Evolutionary conservation across 2,113 vertebrate genomes (phyloP).

Genomic region (Arenaria interpres): DNA sequence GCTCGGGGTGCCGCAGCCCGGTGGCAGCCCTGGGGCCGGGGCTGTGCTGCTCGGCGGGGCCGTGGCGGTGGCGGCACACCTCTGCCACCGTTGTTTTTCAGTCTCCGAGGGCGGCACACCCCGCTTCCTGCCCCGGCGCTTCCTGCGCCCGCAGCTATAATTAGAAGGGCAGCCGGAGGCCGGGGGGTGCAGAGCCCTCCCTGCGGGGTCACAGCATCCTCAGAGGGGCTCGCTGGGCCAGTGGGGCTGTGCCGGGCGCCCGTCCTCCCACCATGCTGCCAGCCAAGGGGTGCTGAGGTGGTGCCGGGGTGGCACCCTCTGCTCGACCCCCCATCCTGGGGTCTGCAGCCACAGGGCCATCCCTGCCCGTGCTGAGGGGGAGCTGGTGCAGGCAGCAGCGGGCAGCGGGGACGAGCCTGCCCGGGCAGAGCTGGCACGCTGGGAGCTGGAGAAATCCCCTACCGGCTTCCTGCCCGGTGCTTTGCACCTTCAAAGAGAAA

Average conservation of each 20-base stretch:
- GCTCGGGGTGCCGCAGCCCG: fast-evolving
- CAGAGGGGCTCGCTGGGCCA: fast-evolving
- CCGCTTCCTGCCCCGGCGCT: constrained; percentile 28
- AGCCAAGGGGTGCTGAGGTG: not conserved
- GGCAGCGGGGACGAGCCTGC: not conserved
- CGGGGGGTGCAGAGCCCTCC: not conserved
- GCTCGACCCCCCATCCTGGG: fast-evolving
- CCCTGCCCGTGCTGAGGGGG: not conserved
- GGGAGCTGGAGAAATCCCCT: not conserved
- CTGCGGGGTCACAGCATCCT: not conserved
- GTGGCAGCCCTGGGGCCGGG: not conserved
- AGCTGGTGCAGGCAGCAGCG: not conserved
- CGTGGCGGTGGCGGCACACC: not conserved
- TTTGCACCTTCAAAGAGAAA: not conserved
- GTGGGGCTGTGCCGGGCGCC: not conserved
- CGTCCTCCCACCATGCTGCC: fast-evolving
- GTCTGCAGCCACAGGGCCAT: not conserved
- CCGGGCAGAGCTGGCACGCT: not conserved
- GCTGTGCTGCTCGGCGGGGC: not conserved
- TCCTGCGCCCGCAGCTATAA: not conserved
- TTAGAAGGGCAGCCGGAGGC: not conserved
- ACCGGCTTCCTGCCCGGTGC: fast-evolving
- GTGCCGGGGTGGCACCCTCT: not conserved
- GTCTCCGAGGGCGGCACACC: not conserved
- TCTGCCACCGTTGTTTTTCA: not conserved